Percentiles rank a stretch among this genome's conserved stretches.
Conservation (phyloP, 2,888 invertebrate species). For the Xanthorhoe designata region DNA sequence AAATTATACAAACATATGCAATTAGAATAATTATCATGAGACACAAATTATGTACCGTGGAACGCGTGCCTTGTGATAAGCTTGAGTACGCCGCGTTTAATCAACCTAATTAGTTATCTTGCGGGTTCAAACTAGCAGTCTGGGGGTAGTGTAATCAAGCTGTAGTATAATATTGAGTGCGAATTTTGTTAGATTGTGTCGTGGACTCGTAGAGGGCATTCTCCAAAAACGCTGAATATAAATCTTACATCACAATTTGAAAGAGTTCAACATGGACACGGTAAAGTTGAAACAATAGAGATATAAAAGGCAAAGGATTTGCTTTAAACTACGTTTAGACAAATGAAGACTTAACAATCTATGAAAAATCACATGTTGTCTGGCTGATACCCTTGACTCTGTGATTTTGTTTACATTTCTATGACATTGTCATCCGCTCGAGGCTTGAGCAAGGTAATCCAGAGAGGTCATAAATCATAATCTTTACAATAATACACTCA, state of each 20-base stretch:
- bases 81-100: slow-evolving; percentile 4
- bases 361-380: slow-evolving; percentile 6
- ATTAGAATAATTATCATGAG: neutral
- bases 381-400: slow-evolving; percentile 16
- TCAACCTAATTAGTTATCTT: slow-evolving; percentile 15
- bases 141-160: slow-evolving; percentile 20
- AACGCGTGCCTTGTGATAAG: neutral
- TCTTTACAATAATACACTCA: no score
- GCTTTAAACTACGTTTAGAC: no score
- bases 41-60: neutral
- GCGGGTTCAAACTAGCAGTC: slow-evolving; percentile 19
- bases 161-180: no score
- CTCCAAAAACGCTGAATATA: no score
- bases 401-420: neutral
- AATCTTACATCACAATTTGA: no score
- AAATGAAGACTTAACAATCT: no score
- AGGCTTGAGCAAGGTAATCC: neutral
- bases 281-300: no score
- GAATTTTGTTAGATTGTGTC: no score
- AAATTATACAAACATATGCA: neutral
- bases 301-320: no score
- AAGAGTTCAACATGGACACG: no score
- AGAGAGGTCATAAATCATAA: neutral
- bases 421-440: slow-evolving; percentile 8
- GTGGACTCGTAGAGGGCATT: no score